Evolutionary conservation across 2,113 vertebrate species (phyloP), one percentile per base, ranked within the genome.

Genomic region (Andinoacara biseriatus): DNA sequence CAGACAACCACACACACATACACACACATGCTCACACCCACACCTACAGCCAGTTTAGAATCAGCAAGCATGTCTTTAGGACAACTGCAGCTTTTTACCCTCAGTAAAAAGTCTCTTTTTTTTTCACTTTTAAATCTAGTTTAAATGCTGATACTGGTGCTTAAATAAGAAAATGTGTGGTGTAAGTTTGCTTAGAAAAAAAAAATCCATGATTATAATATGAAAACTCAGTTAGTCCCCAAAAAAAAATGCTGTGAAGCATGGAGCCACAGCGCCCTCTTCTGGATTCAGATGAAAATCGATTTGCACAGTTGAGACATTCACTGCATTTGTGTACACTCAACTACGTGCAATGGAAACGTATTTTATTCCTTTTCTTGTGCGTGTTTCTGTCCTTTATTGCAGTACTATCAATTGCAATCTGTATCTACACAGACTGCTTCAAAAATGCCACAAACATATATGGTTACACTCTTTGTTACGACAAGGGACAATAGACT

Each of bases 231-330:
- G 33, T 8, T 35, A 7, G 33, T 35, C 33, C 33, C 6, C 6
- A 35, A 35, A 35, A 38, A 2, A 3, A 38, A 38, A 9, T 38
- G 35, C 35, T 38, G 15, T 80, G 4, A 69, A 56, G 38, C 29
- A 3, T 88, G 84, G 82, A 88, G 86, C 87, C 80, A 91, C 90
- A 94, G 81, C 84, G 7, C 84, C 87, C 81, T 91, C 92, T 67
- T 60, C 40, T 92, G 93, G 90, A 81, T 38, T 1, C 10, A 81
- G 1, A 35, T 31, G 62, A 54, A 91, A 85, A 20, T 58, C 29
- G 38, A 78, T 4, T 11, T 9, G 58, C 3, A 26, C 15, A 0
- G 24, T 49, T 29, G 3, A 14, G 38, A 20, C 10, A 8, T 26
- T 54, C 9, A 14, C 10, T 33, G n/a, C 10, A 18, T 56, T 72